Evolutionary conservation across 1,140 invertebrate species (phyloP).

Genomic region (Phthorimaea operculella): DNA sequence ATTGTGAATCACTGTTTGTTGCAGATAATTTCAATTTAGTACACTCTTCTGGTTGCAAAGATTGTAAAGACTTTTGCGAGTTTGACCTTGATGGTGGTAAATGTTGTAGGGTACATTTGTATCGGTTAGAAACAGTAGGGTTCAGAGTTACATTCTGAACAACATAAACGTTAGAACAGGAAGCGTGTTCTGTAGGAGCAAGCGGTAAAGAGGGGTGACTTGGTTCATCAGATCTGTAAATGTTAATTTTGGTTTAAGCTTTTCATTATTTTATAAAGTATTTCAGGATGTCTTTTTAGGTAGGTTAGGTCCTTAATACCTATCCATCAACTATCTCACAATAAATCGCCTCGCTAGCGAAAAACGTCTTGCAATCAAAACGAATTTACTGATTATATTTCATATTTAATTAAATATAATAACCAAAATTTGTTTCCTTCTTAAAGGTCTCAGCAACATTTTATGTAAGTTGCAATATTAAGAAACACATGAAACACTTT

Average conservation of each 20-base stretch:
- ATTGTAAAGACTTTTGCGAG: not conserved
- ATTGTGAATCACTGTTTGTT: no score
- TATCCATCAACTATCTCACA: no score
- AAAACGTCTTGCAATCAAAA: no score
- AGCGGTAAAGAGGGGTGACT: constrained; percentile 8
- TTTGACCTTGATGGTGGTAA: not conserved
- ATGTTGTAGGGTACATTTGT: not conserved
- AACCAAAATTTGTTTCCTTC: no score
- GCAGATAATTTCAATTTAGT: not conserved
- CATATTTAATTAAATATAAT: no score
- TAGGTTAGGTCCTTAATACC: no score
- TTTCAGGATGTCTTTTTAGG: not conserved
- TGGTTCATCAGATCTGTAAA: constrained; percentile 24
- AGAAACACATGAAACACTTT: no score
- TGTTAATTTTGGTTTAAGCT: constrained; percentile 6
- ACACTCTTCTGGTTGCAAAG: not conserved
- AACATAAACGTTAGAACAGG: constrained; percentile 7
- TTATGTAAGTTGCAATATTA: no score
- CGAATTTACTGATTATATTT: no score
- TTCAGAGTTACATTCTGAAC: not conserved
- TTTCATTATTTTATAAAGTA: not conserved
- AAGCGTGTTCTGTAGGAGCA: constrained; percentile 28
- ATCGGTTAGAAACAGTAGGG: no score
- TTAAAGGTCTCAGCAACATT: no score
- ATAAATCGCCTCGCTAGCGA: no score